phyloP scores from a whole-genome alignment of 2,797 vertebrate species.

The Channa striata region DNA sequence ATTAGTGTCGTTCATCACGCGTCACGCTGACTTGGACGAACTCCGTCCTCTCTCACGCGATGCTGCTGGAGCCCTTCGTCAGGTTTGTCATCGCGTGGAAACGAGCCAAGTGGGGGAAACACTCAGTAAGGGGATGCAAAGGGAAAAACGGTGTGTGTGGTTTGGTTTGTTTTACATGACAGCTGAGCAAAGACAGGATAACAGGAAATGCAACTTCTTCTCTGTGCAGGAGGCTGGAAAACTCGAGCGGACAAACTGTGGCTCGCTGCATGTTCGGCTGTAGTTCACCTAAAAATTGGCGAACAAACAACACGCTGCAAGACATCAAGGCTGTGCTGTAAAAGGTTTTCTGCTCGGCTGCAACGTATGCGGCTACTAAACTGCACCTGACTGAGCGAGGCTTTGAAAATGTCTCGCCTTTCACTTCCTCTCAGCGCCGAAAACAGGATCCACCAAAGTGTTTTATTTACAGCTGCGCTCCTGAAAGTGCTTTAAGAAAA shows the following conservation, averaged over 20 bases:
- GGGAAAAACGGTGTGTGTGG: background rate
- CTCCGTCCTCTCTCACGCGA: conserved; percentile 33
- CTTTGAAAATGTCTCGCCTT: conserved; percentile 4
- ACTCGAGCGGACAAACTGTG: conserved; percentile 25
- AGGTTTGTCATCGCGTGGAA: conserved; percentile 35
- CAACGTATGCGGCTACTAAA: conserved; percentile 5
- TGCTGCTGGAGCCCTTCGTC: conserved; percentile 20
- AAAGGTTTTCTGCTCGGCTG: conserved; percentile 11
- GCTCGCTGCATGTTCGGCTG: conserved; percentile 31
- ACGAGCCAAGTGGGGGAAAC: conserved; percentile 24
- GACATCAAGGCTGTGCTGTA: background rate
- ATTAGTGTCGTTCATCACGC: conserved; percentile 55
- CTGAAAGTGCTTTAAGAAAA: background rate
- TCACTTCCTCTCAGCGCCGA: background rate
- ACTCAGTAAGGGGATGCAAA: background rate
- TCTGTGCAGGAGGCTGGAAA: conserved; percentile 35
- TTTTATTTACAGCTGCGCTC: background rate
- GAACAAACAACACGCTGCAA: background rate
- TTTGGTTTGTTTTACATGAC: conserved; percentile 43
- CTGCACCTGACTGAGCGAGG: conserved; percentile 10
- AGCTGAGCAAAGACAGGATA: conserved; percentile 22
- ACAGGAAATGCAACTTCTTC: conserved; percentile 10
- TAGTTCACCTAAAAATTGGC: conserved; percentile 31
- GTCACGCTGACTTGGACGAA: conserved; percentile 48
- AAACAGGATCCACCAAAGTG: background rate